phyloP scores from a whole-genome alignment of 92 coral and sea anemone species.

The Paramuricea clavata region DNA sequence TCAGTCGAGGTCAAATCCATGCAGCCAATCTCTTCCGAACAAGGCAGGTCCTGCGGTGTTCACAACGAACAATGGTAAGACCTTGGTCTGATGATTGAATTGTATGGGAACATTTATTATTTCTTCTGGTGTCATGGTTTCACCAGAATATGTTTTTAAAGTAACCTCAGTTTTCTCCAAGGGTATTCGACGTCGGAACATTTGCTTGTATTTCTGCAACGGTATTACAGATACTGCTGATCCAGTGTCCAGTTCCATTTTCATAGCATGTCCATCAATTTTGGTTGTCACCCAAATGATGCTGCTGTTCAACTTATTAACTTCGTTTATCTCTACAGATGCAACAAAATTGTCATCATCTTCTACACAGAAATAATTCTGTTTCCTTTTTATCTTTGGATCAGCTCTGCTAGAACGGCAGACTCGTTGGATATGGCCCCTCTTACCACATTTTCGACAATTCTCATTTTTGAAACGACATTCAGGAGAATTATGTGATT shows the following conservation, averaged over 20 bases:
- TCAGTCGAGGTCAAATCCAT: neutral
- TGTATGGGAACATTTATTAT: neutral
- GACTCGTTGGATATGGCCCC: conserved; percentile 20
- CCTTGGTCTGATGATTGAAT: neutral
- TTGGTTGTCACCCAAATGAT: conserved; percentile 33
- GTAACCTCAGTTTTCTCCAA: neutral
- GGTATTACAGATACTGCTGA: conserved; percentile 14
- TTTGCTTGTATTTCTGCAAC: neutral
- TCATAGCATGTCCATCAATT: conserved; percentile 46
- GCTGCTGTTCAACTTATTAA: conserved; percentile 9
- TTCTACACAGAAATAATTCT: conserved; percentile 17
- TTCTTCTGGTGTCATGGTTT: neutral
- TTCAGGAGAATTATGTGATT: conserved; percentile 22
- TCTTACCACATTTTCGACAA: conserved; percentile 26
- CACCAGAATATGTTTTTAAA: conserved; percentile 54
- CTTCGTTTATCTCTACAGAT: conserved; percentile 14
- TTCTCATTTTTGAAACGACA: conserved; percentile 20
- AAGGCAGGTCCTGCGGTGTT: conserved; percentile 34
- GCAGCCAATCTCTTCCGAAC: conserved; percentile 30
- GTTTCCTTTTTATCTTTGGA: conserved; percentile 5
- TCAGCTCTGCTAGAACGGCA: conserved; percentile 42
- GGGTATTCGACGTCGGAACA: neutral
- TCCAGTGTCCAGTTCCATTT: conserved; percentile 43
- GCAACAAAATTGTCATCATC: conserved; percentile 34
- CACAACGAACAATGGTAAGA: neutral